A percentile compares a stretch with the other conserved stretches of the same genome.
These are phyloP conservation scores for Hydrotaea diabolus DNA, from an alignment of 2,888 invertebrate genomes.

Conservation along the genomic window DNA sequence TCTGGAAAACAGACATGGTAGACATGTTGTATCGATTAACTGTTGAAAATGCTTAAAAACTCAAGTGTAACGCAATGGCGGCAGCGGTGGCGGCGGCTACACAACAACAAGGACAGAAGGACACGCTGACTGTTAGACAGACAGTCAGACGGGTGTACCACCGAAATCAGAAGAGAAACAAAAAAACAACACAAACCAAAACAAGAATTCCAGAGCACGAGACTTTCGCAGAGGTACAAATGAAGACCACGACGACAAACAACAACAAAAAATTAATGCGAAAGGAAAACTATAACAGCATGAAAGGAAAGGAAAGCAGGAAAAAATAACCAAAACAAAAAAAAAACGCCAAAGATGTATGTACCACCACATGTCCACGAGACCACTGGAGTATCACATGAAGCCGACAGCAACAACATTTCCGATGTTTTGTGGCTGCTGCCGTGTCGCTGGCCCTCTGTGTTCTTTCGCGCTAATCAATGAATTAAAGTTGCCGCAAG, in stretches of 20 bases:
- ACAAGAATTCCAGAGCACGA: constrained; percentile 64
- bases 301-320: constrained; percentile 26
- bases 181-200: constrained; percentile 49
- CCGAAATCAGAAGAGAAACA: constrained; percentile 17
- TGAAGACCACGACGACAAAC: constrained; percentile 54
- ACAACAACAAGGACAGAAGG: not conserved
- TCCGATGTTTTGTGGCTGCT: not conserved
- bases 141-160: constrained; percentile 13
- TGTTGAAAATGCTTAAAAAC: constrained; percentile 68
- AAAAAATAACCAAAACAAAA: constrained; percentile 50
- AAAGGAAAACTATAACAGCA: constrained; percentile 62
- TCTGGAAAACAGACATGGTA: constrained; percentile 43
- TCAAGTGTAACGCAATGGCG: constrained; percentile 64
- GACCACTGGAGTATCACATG: not conserved
- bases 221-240: constrained; percentile 41
- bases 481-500: constrained; percentile 76
- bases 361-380: not conserved
- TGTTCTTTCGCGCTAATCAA: constrained; percentile 76
- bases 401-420: not conserved
- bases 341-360: not conserved
- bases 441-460: not conserved
- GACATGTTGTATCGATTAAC: constrained; percentile 67
- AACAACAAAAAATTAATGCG: constrained; percentile 53
- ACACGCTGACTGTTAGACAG: not conserved
- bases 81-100: not conserved